Evolutionary conservation across 2,113 vertebrate genomes (phyloP), one percentile per base, ranked within the genome.

Genomic region (Heterochromis multidens): DNA sequence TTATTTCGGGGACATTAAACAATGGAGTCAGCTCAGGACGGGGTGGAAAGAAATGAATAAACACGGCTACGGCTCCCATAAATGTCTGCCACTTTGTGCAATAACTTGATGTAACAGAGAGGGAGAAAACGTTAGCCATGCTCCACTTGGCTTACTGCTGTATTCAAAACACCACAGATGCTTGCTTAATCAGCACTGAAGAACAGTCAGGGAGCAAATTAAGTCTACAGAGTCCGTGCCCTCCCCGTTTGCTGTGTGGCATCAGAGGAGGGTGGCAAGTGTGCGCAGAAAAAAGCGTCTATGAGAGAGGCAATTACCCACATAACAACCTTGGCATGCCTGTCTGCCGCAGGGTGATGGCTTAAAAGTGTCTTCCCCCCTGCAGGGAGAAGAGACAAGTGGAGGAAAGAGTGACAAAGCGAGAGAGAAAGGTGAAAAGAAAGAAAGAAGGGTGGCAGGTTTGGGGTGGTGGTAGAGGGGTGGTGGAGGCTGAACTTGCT

Each of bases 251-350:
- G 88, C 92, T 78, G 85, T 59, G 58, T 74, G 89, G 88, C 89
- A 89, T 92, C 89, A 87, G 87, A 90, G 59, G 88, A 92, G 87
- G 88, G 82, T 40, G 74, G 87, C 83, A 80, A 91, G 89, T 82
- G 91, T 86, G 89, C 80, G 8, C 86, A 93, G 91, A 91, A 89
- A 91, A 95, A 92, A 82, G 81, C 76, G 65, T 80, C 88, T 91
- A 91, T 89, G 85, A 95, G 93, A 88, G 87, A 94, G 90, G 94
- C 94, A 95, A 95, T 96, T 96, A 96, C 93, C 90, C 92, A 94
- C 91, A 93, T 93, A 95, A 94, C 93, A 95, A 95, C 94, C 94
- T 95, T 95, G 95, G 92, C 93, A 85, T 90, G 89, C 90, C 91
- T 88, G 92, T 91, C 91, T 94, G 93, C 94, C 87, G 88, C 89